Evolutionary conservation across 1,140 invertebrate species (phyloP), one percentile per base, ranked within the genome.

Genomic region (Pseudomyrmex cubaensis): DNA sequence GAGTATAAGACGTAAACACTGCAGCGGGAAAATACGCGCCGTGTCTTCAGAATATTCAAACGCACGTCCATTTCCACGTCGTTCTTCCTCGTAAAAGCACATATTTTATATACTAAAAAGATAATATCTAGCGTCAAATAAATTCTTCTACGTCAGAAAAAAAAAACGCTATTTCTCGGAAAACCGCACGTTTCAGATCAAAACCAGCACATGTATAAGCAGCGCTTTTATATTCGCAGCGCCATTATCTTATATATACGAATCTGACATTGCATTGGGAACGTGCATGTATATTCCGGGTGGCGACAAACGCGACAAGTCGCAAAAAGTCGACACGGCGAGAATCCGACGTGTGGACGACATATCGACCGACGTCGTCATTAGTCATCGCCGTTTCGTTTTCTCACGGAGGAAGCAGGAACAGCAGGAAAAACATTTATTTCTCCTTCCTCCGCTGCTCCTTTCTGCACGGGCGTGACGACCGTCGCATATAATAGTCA

Each of bases 401-500:
- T 83, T 83, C 82, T 83, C 82, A 75, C 74, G 63, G 13, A 52
- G 10, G 13, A 13, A 2, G 50, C 50, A 73, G 70, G 64, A 56
- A 52, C 78, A 64, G 66, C 59, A 59, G 66, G 57, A 86, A 62
- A 80, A 72, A 80, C 76, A 77, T 88, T 89, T 59, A 69, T 85
- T 82, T 74, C 46, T 66, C 64, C 0, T 35, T 75, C 48, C 67
- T 56, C 77, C 56, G 0, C 17, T 35, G 35, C 35, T 35, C 3
- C 22, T 35, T 25, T 50, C n/a, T 48, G 56, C 17, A 76, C 91
- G 91, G 93, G 91, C 90, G 91, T 94, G 93, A 93, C 93, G 89
- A 89, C 91, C 91, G 91, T 93, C 92, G 91, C 84, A 88, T 73
- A 93, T 91, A 93, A 93, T 92, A 86, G 88, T 72, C 90, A 70